Evolutionary conservation across 1,140 invertebrate genomes (phyloP), one percentile per base, ranked within the genome.

Genomic region (Spodoptera frugiperda): DNA sequence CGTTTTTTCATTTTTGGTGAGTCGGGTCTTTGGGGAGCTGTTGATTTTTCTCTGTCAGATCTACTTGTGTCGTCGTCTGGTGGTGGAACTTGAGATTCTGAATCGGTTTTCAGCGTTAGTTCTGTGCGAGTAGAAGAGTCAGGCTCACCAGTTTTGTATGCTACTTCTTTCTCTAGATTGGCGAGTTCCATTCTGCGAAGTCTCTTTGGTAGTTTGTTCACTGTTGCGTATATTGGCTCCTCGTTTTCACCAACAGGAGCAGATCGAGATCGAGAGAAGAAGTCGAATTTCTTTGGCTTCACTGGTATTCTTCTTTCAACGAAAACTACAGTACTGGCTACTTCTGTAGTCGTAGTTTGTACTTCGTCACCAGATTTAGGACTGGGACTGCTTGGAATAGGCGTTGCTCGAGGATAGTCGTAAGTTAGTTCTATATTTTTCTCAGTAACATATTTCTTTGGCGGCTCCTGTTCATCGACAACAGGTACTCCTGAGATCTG

Each of bases 371-470:
- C 84, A 0, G 89, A 89, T 75, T 88, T 90, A 9, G 85, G 84
- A 72, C 83, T 91, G 6, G 88, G 82, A 51, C 82, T 88, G 68
- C 81, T 88, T 46, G 85, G 82, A 78, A 94, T 82, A 25, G 92
- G 90, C 15, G 85, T 91, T 17, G 89, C 82, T 87, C 90, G 89
- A 0, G 94, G 94, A 82, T 94, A 94, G 75, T 94, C 94, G 74
- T 94, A 94, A 1, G 91, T 93, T 48, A 94, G 76, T 82, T 94
- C 94, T 77, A 94, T 94, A 77, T 94, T 94, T 81, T 94, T 94
- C 78, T 94, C 94, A 15, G 94, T 94, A 0, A 93, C 91, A 65
- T 93, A 94, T 19, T 82, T 90, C 68, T 91, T 92, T 0, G 90
- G 88, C 21, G 82, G 78, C 65, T 90, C 82, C 33, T 85, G 81